A percentile compares a stretch with the other conserved stretches of the same genome.
Evolutionary conservation across 2,797 vertebrate species (phyloP).

Genomic region (Platyrinchus mystaceus): DNA sequence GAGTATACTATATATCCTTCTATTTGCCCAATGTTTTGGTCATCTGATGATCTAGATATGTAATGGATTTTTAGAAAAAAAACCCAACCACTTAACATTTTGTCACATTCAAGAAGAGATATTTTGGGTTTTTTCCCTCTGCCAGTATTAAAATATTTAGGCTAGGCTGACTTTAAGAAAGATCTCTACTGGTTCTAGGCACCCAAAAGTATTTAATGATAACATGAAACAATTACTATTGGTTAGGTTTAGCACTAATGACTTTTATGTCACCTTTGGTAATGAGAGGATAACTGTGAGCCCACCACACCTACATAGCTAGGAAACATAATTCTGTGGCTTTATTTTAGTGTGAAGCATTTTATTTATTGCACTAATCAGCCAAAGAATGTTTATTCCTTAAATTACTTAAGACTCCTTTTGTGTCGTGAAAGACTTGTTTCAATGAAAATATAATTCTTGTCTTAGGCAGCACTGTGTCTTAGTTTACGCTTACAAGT

Average conservation of each 20-base stretch:
- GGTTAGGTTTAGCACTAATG: not conserved
- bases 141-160: not conserved
- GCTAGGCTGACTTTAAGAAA: not conserved
- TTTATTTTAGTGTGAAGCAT: not conserved
- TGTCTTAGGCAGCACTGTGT: not conserved
- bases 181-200: not conserved
- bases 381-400: not conserved
- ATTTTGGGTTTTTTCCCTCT: rapidly evolving
- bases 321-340: not conserved
- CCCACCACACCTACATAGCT: not conserved
- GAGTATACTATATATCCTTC: not conserved
- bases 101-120: not conserved
- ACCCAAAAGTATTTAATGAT: not conserved
- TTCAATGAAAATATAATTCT: not conserved
- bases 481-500: not conserved
- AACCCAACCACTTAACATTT: not conserved
- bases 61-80: not conserved
- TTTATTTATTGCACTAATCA: not conserved
- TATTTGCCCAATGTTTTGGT: not conserved
- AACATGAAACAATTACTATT: not conserved
- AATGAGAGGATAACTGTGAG: not conserved
- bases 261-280: not conserved
- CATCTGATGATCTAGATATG: not conserved
- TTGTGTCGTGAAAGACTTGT: not conserved
- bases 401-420: not conserved